phyloP scores from a whole-genome alignment of 1,140 invertebrate species.

The Lasioglossum albipes region DNA sequence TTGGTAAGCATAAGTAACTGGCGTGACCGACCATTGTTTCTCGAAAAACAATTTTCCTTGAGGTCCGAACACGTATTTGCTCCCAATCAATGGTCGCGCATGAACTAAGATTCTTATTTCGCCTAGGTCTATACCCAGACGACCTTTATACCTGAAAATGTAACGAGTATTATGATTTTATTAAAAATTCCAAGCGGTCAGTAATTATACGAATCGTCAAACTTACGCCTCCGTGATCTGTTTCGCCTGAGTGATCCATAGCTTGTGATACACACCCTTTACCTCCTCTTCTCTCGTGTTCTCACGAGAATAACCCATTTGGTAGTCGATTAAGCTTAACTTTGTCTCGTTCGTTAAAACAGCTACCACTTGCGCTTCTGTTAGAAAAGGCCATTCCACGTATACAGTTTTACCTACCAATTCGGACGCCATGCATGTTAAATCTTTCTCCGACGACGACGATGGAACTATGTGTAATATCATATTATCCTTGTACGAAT shows the following conservation, averaged over 20 bases:
- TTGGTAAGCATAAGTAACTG: conserved; percentile 85
- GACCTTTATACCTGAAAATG: conserved; percentile 82
- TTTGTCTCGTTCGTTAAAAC: conserved; percentile 60
- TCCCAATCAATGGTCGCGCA: conserved; percentile 86
- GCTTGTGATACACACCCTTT: not conserved
- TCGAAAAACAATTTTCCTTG: conserved; percentile 84
- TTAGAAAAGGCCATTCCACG: conserved; percentile 94
- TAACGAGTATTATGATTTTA: not conserved
- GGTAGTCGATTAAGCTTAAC: conserved; percentile 32
- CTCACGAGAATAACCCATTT: not conserved
- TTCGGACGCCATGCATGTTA: conserved; percentile 81
- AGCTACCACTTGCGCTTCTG: conserved; percentile 82
- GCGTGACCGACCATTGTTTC: conserved; percentile 84
- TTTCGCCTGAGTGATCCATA: conserved; percentile 53
- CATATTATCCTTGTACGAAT: conserved; percentile 90
- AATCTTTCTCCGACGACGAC: conserved; percentile 67
- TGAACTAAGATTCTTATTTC: conserved; percentile 86
- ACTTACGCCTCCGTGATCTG: conserved; percentile 64
- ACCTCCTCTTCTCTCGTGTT: conserved; percentile 52
- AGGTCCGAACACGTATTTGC: conserved; percentile 81
- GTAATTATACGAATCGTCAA: conserved; percentile 71
- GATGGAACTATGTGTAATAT: conserved; percentile 84
- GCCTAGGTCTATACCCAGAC: conserved; percentile 88
- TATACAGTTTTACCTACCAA: conserved; percentile 87
- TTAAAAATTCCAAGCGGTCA: not conserved